Conservation (phyloP, 2,797 vertebrate genomes). For the Heliangelus exortis region DNA sequence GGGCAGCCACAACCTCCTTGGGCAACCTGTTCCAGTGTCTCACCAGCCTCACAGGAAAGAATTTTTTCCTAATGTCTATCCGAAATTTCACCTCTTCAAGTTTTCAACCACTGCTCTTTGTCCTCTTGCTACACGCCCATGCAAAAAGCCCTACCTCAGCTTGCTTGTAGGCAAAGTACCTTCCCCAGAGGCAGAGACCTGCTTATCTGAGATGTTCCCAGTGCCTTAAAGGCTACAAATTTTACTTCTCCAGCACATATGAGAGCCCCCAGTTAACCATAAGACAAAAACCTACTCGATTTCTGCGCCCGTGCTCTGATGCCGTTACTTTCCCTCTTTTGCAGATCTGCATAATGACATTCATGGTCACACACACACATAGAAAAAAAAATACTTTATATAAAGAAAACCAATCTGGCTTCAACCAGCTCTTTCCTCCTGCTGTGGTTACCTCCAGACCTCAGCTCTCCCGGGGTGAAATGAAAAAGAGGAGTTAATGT, state of each 20-base stretch:
- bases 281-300: background rate
- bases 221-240: background rate
- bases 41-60: too few species aligned
- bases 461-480: slow-evolving; percentile 10
- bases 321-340: background rate
- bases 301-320: background rate
- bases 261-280: rapidly evolving
- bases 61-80: too few species aligned
- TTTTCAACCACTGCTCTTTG: too few species aligned
- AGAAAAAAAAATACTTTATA: background rate
- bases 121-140: too few species aligned
- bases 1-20: too few species aligned
- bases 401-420: slow-evolving; percentile 62
- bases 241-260: background rate
- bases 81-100: too few species aligned
- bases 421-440: slow-evolving; percentile 13
- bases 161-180: background rate
- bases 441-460: background rate
- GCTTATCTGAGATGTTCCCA: background rate
- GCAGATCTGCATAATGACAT: slow-evolving; percentile 18
- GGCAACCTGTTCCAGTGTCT: too few species aligned
- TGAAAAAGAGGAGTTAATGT: slow-evolving; percentile 27
- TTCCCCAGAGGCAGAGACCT: background rate
- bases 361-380: slow-evolving; percentile 15
- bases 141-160: too few species aligned